Conservation (phyloP, 2,113 vertebrate species). For the Addax nasomaculatus region DNA sequence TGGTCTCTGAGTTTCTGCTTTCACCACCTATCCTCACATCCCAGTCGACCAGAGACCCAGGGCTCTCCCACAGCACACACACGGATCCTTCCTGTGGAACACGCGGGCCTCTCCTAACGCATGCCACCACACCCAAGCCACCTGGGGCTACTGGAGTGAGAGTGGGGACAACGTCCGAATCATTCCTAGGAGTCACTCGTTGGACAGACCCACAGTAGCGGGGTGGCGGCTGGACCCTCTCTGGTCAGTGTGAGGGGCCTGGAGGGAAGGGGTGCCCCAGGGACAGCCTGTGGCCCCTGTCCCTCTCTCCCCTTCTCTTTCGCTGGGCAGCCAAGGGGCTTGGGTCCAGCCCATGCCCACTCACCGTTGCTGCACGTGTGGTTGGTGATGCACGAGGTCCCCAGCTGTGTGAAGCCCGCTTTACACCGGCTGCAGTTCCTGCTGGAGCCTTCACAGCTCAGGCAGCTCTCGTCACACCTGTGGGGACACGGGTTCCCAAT, state of each 20-base stretch:
- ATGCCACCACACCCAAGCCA: neutral
- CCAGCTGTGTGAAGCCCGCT: constrained; percentile 85
- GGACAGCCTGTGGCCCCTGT: neutral
- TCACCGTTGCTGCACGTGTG: constrained; percentile 92
- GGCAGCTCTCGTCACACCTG: constrained; percentile 91
- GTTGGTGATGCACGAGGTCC: constrained; percentile 85
- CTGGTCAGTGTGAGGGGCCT: neutral
- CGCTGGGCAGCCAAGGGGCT: fast-evolving
- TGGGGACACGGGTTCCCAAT: neutral
- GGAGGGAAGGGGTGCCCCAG: neutral
- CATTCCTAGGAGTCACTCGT: neutral
- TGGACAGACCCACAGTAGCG: neutral
- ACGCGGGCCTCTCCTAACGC: fast-evolving
- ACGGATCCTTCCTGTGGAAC: neutral
- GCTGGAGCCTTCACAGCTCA: constrained; percentile 86
- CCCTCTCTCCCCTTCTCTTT: neutral
- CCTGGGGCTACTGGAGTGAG: too few relatives aligned
- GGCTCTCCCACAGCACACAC: neutral
- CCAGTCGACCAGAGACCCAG: neutral
- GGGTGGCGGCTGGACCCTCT: neutral
- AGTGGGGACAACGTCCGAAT: neutral
- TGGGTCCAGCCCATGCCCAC: neutral
- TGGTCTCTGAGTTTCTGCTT: neutral
- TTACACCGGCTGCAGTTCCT: constrained; percentile 87
- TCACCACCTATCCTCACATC: neutral